A percentile compares a stretch with the other conserved stretches of the same genome.
Conservation (phyloP, 2,888 invertebrate species). For the Cosmorhoe ocellata region DNA sequence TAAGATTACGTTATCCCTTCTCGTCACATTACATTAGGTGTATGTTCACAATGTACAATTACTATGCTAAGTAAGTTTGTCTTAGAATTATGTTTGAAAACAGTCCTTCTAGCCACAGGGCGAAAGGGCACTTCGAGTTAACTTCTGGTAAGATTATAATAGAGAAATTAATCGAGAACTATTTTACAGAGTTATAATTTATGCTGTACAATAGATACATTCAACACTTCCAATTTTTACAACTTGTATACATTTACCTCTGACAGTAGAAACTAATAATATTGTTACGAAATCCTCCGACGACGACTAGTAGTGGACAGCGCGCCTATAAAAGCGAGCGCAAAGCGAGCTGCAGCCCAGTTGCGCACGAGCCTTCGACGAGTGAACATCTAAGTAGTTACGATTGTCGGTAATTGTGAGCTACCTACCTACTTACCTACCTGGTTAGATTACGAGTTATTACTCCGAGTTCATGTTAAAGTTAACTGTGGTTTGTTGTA, state of each 20-base stretch:
- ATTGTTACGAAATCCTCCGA: too few relatives aligned
- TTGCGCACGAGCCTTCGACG: too few relatives aligned
- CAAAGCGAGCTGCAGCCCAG: too few relatives aligned
- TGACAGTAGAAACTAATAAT: too few relatives aligned
- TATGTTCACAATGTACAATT: constrained; percentile 82
- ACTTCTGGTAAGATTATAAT: constrained; percentile 48
- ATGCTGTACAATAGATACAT: constrained; percentile 34
- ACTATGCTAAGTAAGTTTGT: constrained; percentile 60
- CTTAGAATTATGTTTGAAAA: constrained; percentile 72
- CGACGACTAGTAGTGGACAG: too few relatives aligned
- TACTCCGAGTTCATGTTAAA: too few relatives aligned
- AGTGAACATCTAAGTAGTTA: too few relatives aligned
- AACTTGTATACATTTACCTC: background rate
- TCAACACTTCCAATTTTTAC: constrained; percentile 36
- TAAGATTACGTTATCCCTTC: constrained; percentile 63
- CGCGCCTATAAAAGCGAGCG: too few relatives aligned
- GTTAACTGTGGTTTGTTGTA: too few relatives aligned
- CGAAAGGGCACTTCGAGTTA: constrained; percentile 77
- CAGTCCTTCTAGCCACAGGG: constrained; percentile 76
- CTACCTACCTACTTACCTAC: too few relatives aligned
- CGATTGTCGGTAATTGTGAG: too few relatives aligned
- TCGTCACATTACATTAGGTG: constrained; percentile 61
- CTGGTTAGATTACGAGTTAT: too few relatives aligned
- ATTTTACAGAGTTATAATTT: constrained; percentile 24
- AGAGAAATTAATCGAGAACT: constrained; percentile 54